Evolutionary conservation across 2,113 vertebrate genomes (phyloP), one percentile per base, ranked within the genome.

Genomic region (Otocyon megalotis): DNA sequence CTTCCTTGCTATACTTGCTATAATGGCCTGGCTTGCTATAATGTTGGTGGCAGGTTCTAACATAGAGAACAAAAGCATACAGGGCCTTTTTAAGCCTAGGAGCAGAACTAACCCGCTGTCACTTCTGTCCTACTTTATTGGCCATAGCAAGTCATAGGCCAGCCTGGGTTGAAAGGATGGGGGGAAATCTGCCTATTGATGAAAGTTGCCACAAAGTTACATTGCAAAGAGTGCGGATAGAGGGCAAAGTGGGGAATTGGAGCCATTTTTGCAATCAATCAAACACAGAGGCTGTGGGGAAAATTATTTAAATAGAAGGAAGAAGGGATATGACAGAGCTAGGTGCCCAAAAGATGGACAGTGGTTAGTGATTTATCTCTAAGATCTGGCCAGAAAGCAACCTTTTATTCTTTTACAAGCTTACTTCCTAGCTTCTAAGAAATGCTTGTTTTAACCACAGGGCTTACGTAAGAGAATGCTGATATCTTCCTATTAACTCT

Each of bases 241-340:
- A 92, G 20, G 22, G 15, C 12, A 85, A 72, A 92, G 28, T 77
- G 24, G 56, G 54, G 13, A 72, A 79, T 19, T 74, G 3, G 84
- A 88, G 54, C 26, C 8, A 65, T 72, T 94, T 95, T 88, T 84
- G 22, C 26, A 77, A 63, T 22, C 54, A 67, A 13, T 84, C 62
- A 65, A 79, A 20, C 79, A 84, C 5, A 84, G n/a, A 93, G 14
- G 54, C 11, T 77, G 37, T 63, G 90, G 28, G 24, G 67, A 8
- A 86, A 90, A 89, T 92, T 93, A 88, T 72, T 71, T 84, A 93
- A 89, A 84, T 88, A 81, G 37, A 22, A 93, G 90, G 35, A 85
- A 63, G 60, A 94, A n/a, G 37, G 20, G 43, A 10, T 56, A 50
- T 63, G 91, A 74, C 28, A 95, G 26, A 94, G 35, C 10, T 62